These are phyloP conservation scores for Sigmodon hispidus DNA, from an alignment of 2,113 vertebrate genomes.

Conservation along the genomic window DNA sequence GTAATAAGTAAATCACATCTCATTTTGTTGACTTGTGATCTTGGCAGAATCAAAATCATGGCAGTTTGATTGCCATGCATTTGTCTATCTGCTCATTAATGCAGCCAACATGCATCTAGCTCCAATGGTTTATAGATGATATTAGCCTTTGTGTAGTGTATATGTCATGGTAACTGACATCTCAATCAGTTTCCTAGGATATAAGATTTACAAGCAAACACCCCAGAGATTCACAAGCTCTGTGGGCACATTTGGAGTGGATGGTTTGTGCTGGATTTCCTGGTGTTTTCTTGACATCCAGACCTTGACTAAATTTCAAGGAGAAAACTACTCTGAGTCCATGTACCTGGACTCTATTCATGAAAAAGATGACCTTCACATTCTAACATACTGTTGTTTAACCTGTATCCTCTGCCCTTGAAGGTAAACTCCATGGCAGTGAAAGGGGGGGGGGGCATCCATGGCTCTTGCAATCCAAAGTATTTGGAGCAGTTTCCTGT, in stretches of 20 bases:
- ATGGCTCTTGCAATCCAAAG: background rate
- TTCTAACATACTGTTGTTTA: conserved; percentile 37
- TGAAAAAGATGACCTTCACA: background rate
- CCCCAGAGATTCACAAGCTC: background rate
- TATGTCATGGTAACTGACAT: conserved; percentile 26
- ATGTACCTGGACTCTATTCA: conserved; percentile 2
- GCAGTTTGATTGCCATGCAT: conserved; percentile 13
- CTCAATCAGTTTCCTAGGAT: background rate
- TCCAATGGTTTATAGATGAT: background rate
- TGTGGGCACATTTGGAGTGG: conserved; percentile 28
- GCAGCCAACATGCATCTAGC: background rate
- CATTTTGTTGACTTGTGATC: conserved; percentile 15
- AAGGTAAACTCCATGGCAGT: background rate
- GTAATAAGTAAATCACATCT: background rate
- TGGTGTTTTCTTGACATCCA: conserved; percentile 39
- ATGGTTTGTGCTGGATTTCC: conserved; percentile 13
- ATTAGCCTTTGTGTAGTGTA: background rate
- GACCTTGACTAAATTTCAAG: conserved; percentile 20
- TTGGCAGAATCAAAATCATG: conserved; percentile 36
- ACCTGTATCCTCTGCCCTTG: background rate
- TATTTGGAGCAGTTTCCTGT: background rate
- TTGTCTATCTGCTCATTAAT: conserved; percentile 43
- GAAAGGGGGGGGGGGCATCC: too few species aligned
- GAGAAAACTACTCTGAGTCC: conserved; percentile 47
- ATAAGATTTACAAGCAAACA: background rate